phyloP scores from a whole-genome alignment of 2,888 invertebrate genomes.

The Tetranychus truncatus region DNA sequence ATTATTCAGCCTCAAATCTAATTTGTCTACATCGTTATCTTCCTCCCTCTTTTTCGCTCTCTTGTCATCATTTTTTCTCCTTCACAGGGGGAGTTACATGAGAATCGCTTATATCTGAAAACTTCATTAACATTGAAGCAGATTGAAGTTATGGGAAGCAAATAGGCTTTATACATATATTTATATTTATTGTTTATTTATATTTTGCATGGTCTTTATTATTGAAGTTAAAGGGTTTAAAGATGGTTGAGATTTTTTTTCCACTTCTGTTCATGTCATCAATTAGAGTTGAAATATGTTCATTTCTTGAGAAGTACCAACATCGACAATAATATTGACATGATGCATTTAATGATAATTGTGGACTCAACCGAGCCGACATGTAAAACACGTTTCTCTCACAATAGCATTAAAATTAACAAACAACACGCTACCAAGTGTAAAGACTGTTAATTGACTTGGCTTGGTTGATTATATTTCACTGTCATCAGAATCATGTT shows the following conservation, averaged over 20 bases:
- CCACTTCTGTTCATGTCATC: background rate
- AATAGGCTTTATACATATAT: background rate
- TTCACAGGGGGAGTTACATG: too few species aligned
- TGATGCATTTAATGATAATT: background rate
- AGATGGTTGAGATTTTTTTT: background rate
- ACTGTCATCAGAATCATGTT: background rate
- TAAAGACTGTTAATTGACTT: background rate
- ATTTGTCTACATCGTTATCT: constrained; percentile 1
- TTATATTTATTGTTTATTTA: background rate
- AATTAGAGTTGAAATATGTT: background rate
- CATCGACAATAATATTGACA: background rate
- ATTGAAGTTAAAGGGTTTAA: background rate
- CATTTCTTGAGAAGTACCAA: background rate
- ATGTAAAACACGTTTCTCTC: background rate
- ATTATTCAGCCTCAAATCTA: background rate
- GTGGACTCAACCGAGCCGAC: background rate
- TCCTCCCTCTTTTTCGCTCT: background rate
- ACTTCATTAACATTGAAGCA: background rate
- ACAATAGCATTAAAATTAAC: background rate
- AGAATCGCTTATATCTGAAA: background rate
- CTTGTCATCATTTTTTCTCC: too few species aligned
- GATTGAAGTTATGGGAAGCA: background rate
- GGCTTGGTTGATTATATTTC: background rate
- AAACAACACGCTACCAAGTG: background rate
- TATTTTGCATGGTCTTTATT: background rate